Conservation (phyloP, 2,888 invertebrate genomes). For the Cancer borealis region DNA sequence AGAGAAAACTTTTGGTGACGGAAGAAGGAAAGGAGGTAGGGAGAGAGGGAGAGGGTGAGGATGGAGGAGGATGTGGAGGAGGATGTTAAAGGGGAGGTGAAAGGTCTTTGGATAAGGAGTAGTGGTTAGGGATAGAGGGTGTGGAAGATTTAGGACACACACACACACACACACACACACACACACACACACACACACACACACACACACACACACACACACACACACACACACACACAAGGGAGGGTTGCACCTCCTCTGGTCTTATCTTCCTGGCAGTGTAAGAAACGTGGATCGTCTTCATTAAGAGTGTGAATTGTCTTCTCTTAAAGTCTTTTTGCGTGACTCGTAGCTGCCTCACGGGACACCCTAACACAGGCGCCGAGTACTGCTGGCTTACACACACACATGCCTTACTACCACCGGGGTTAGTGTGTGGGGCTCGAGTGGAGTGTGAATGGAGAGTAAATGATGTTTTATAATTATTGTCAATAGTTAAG, state of each 20-base stretch:
- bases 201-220: slow-evolving; percentile 1
- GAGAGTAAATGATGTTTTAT: no score
- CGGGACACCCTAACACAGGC: no score
- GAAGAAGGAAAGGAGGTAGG: neutral
- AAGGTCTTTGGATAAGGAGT: neutral
- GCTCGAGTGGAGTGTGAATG: no score
- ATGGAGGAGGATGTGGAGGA: neutral
- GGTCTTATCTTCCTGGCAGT: no score
- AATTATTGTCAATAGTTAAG: no score
- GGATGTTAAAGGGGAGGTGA: neutral
- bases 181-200: slow-evolving; percentile 35
- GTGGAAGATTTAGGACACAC: neutral
- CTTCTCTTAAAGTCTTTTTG: no score
- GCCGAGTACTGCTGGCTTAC: no score
- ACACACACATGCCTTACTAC: no score
- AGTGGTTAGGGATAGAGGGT: neutral
- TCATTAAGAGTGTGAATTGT: no score
- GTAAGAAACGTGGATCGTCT: no score
- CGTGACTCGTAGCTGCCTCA: no score
- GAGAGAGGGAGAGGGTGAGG: neutral
- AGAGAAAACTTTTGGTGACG: neutral
- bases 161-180: slow-evolving; percentile 26
- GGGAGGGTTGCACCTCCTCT: neutral
- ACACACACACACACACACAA: slow-evolving; percentile 1
- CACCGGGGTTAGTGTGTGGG: no score